Conservation (phyloP, 2,113 vertebrate species). For the Turdus rufiventris region DNA sequence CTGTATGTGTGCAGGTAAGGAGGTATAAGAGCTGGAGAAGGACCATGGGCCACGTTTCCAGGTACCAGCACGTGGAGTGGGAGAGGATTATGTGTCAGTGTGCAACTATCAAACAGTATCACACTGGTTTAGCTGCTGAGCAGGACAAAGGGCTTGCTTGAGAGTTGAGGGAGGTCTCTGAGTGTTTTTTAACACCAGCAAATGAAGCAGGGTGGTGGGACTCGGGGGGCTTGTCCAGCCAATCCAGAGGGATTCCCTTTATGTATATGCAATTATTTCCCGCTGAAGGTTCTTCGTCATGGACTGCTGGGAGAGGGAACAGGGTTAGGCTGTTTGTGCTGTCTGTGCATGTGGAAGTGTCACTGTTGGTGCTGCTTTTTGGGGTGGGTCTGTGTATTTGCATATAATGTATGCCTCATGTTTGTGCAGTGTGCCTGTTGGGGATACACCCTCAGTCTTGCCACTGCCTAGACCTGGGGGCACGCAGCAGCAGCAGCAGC, state of each 20-base stretch:
- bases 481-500: not conserved
- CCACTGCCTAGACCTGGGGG: not conserved
- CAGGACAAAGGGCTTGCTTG: not conserved
- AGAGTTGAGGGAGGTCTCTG: fast-evolving
- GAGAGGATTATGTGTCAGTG: not conserved
- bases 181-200: not conserved
- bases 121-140: not conserved
- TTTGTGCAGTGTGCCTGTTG: not conserved
- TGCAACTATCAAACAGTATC: not conserved
- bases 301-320: not conserved
- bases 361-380: not conserved
- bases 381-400: not conserved
- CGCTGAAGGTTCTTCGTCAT: not conserved
- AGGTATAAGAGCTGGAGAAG: not conserved
- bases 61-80: not conserved
- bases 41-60: fast-evolving
- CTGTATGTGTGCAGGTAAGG: no score
- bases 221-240: fast-evolving
- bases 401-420: fast-evolving
- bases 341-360: fast-evolving
- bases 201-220: not conserved
- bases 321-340: not conserved
- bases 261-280: fast-evolving
- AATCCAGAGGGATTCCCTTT: not conserved
- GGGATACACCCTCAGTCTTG: not conserved